These are phyloP conservation scores for Mystacornis crossleyi DNA, from an alignment of 2,113 vertebrate species.

Conservation along the genomic window DNA sequence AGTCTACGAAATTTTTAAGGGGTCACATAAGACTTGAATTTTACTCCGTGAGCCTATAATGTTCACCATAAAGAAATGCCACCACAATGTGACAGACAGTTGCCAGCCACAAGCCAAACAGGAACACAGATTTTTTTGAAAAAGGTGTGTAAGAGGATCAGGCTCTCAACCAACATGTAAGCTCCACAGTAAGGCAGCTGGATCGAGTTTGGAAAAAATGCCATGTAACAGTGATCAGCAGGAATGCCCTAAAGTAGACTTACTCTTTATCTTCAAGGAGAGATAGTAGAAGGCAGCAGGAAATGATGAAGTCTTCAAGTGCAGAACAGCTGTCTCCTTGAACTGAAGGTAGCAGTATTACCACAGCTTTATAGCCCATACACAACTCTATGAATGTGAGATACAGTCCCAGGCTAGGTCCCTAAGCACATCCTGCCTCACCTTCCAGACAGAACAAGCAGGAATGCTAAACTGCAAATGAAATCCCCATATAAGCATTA, in stretches of 20 bases:
- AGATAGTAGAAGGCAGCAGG: neutral
- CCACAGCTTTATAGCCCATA: neutral
- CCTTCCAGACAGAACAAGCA: neutral
- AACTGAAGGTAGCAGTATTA: neutral
- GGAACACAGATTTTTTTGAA: neutral
- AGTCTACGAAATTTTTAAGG: neutral
- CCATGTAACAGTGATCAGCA: neutral
- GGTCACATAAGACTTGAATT: neutral
- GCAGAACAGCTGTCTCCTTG: neutral
- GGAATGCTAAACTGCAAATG: neutral
- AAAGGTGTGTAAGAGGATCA: neutral
- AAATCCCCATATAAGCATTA: neutral
- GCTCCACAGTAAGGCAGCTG: neutral
- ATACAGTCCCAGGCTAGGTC: neutral
- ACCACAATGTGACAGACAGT: neutral
- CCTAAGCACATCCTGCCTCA: neutral
- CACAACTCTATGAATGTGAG: neutral
- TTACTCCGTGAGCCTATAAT: rapidly evolving
- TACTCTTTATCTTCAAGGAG: neutral
- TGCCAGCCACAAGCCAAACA: neutral
- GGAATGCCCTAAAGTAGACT: neutral
- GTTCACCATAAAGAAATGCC: neutral
- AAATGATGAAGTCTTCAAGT: rapidly evolving
- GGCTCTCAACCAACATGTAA: neutral
- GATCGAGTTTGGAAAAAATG: neutral